phyloP scores from a whole-genome alignment of 92 coral and sea anemone genomes.

The Umimayanthus kanabou region DNA sequence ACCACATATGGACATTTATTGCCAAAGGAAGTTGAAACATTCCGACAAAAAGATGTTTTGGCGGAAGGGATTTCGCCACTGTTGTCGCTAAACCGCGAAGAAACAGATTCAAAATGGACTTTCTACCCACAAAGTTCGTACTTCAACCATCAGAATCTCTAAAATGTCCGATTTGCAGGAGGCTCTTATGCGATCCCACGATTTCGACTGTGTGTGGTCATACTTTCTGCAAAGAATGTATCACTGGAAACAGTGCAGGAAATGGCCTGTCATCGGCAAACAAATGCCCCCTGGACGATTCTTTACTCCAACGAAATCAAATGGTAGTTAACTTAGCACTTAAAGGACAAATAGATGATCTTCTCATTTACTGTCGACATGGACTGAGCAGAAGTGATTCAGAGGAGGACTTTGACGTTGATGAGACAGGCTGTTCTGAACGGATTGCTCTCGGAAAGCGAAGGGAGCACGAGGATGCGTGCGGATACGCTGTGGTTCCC shows the following conservation, averaged over 20 bases:
- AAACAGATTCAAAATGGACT: conserved; percentile 19
- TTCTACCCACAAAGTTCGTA: conserved; percentile 92
- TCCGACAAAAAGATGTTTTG: not conserved
- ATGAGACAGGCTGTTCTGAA: conserved; percentile 86
- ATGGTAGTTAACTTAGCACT: conserved; percentile 92
- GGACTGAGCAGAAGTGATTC: conserved; percentile 91
- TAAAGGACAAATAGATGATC: conserved; percentile 90
- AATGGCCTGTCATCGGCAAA: conserved; percentile 55
- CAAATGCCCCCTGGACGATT: conserved; percentile 87
- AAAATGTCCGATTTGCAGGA: conserved; percentile 84
- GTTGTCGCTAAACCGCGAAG: conserved; percentile 1
- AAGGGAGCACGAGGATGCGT: conserved; percentile 81
- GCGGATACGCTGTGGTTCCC: conserved; percentile 82
- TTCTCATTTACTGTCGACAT: conserved; percentile 90
- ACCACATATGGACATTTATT: conserved; percentile 1
- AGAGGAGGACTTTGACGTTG: conserved; percentile 88
- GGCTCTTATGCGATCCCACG: conserved; percentile 86
- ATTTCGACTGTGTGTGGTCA: conserved; percentile 98
- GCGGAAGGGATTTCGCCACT: not conserved
- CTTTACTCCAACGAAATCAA: conserved; percentile 66
- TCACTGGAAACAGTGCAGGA: conserved; percentile 55
- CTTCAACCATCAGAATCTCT: conserved; percentile 85
- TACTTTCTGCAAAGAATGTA: conserved; percentile 91
- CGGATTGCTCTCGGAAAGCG: conserved; percentile 78
- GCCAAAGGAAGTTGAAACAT: not conserved